Base-by-base conservation (phyloP, 1,140 invertebrate genomes). In the Lysiphlebus fabarum region DNA sequence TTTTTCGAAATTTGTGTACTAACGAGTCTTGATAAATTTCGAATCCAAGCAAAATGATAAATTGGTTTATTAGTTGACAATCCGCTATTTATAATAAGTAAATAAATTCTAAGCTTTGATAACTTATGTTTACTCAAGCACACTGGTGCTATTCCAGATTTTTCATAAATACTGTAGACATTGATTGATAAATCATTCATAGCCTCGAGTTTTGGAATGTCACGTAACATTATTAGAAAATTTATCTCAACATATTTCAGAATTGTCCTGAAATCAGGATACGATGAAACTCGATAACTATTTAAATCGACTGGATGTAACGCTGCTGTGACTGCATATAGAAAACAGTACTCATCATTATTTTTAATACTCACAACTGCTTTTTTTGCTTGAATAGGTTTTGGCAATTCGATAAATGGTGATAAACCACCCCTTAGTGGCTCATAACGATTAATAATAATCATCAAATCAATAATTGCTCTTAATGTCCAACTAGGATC, bases 1-100 rank as follows among this genome's bases (percentile, higher is more conserved):
- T 67, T 26, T 48, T 59, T 61, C 38, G 63, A 68, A 33, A 73
- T 11, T 62, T 72, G 71, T 11, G 38, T 6, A 10, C 45, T 48
- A 6, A 48, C 45, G 3, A 48, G 14, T 44, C 43, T 44, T n/a
- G 43, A 44, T n/a, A 44, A 14, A 44, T 44, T 14, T n/a, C 43
- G 9, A n/a, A 48, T 48, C 12, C 14, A 48, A 53, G 17, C 45
- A 33, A 17, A 14, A 14, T 48, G 45, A 33, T 48, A 48, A 4
- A 48, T 10, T 48, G 45, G 12, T 48, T 48, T n/a, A n/a, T n/a
- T n/a, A n/a, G 45, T 26, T 6, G 6, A 26, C 10, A 12, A 10
- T 4, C 45, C 17, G 4, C 12, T 6, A 48, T 14, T 12, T 14
- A 48, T 12, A 48, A 33, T 6, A 14, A 33, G 5, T 44, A 14